Base-by-base conservation (phyloP, 1,140 invertebrate species). In the Alviniconcha marisindica region DNA sequence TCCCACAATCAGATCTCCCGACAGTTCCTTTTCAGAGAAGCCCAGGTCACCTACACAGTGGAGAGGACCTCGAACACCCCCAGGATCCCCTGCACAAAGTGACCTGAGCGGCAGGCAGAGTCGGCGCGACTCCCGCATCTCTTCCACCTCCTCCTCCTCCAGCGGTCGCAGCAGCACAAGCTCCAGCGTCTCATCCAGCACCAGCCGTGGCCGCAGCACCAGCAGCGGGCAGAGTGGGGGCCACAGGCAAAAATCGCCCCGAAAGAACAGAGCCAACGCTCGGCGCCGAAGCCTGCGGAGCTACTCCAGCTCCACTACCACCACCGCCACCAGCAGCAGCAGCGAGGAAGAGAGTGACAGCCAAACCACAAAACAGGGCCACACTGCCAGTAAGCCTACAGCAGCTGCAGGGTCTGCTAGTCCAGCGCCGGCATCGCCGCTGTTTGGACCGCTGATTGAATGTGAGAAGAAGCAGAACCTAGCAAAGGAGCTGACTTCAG, bases 151-250 rank as follows among this genome's bases (percentile, higher is more conserved):
- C 14, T 63, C 77, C 14, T 87, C 80, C 42, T 76, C 83, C n/a
- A 86, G 85, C 79, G 79, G 83, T n/a, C 85, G 83, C 40, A 78
- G 85, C 48, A 81, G 85, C 38, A 77, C 76, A 40, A 87, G 87
- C 40, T 42, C 83, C 42, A 87, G 85, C 74, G 81, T 54, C 21
- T 77, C 71, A 24, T 79, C 42, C 51, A 85, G 81, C 24, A 48
- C 66, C 56, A 78, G 80, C 28, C 73, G 82, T 4, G 74, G 73
- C 56, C 63, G 74, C 66, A 83, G 82, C 60, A 81, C 71, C 44
- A 69, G 74, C 73, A 81, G 71, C 42, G 40, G 40, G 3, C 48
- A 51, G n/a, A 81, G 80, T 56, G 56, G 44, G 56, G 36, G 51
- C 60, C 77, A 66, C 36, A 33, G 51, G 33, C 54, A 71, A 14